Evolutionary conservation across 2,797 vertebrate genomes (phyloP), one percentile per base, ranked within the genome.

Genomic region (Pipistrellus pygmaeus): DNA sequence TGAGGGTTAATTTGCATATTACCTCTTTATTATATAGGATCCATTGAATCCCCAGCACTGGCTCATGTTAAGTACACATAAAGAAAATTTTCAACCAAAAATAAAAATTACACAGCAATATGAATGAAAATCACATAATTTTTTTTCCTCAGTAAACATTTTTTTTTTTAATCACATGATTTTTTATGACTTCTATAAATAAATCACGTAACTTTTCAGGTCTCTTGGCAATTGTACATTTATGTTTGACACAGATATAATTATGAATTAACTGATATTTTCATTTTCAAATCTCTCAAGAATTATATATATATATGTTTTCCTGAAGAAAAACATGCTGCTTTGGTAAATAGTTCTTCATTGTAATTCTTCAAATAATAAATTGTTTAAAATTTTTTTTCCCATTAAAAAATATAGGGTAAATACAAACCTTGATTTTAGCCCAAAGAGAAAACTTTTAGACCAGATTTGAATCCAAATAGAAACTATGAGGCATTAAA

Each of bases 201-300:
- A 91, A 91, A 64, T 23, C 21, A 84, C 21, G 71, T 55, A 72
- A 14, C 86, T 85, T 82, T 57, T 82, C 72, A 90, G 25, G 44
- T 53, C 32, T 89, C 25, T 82, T 23, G 20, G 53, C 15, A 91
- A 75, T 13, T 77, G 30, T 35, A 68, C 6, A 21, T 89, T 95
- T 83, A 90, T 71, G 94, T 95, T 60, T 53, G 35, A 21, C 30
- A 41, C 5, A 75, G 13, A 80, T 35, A 69, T n/a, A 76, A 66
- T 51, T 17, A 92, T 48, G n/a, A 85, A 8, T 10, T 76, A 89
- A 27, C 21, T 68, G 6, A 38, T 78, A 83, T 48, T 83, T 91
- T 91, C 48, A 41, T 85, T 93, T 73, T 62, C 20, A 83, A 68
- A 89, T 73, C 66, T 85, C 8, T 91, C 69, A 91, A 35, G 55